phyloP scores from a whole-genome alignment of 2,797 vertebrate genomes.

The Poeciliopsis gracilis region DNA sequence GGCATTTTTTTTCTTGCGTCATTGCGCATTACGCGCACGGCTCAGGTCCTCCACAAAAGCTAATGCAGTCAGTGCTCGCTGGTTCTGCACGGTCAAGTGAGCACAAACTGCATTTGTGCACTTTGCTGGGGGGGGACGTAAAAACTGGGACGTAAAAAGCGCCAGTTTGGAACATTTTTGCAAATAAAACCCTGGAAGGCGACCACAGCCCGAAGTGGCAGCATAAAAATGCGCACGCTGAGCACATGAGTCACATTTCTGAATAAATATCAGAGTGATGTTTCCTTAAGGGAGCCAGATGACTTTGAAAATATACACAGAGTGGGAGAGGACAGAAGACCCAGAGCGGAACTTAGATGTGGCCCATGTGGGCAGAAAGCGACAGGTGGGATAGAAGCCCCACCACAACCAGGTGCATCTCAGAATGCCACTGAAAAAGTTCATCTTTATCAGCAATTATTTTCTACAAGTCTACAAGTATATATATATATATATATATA shows the following conservation, averaged over 20 bases:
- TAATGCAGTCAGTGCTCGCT: slow-evolving; percentile 12
- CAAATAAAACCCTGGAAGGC: neutral
- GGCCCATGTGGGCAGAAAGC: neutral
- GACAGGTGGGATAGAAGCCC: too few species aligned
- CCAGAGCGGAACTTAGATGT: neutral
- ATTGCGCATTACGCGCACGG: slow-evolving; percentile 65
- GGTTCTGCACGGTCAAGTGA: slow-evolving; percentile 12
- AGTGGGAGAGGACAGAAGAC: neutral
- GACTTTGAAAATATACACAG: neutral
- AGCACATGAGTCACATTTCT: neutral
- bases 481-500: too few species aligned
- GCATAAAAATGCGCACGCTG: neutral
- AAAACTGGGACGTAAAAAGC: neutral
- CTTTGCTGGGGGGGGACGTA: neutral
- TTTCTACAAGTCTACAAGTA: too few species aligned
- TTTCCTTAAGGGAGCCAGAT: neutral
- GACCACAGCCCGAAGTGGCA: neutral
- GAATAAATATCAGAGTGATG: neutral
- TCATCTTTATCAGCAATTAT: neutral
- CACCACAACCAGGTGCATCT: neutral
- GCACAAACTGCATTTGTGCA: neutral
- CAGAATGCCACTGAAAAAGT: neutral
- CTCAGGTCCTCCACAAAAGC: slow-evolving; percentile 25
- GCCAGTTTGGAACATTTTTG: neutral
- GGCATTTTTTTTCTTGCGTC: slow-evolving; percentile 43